A percentile compares a stretch with the other conserved stretches of the same genome.
phyloP scores from a whole-genome alignment of 53 echinoderm and acorn worm genomes.

The Stichopus horrens region DNA sequence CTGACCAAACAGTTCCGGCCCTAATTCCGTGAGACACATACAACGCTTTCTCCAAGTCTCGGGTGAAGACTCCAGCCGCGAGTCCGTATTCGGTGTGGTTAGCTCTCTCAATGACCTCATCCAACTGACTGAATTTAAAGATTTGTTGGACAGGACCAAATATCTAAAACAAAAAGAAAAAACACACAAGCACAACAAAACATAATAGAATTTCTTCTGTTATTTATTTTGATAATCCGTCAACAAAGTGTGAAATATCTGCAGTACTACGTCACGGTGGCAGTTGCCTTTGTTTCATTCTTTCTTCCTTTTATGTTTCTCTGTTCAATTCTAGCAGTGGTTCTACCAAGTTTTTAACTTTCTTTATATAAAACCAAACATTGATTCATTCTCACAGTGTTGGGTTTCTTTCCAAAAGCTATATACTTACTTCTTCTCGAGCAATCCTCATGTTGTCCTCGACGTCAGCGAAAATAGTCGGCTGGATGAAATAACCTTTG shows the following conservation, averaged over 20 bases:
- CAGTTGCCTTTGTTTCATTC: no score
- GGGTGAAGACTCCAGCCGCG: slow-evolving; percentile 84
- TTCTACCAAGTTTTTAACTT: no score
- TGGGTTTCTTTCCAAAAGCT: background rate
- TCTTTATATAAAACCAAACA: background rate
- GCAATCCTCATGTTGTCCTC: slow-evolving; percentile 88
- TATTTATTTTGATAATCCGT: no score
- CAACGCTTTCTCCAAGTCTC: slow-evolving; percentile 83
- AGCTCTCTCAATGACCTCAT: slow-evolving; percentile 78
- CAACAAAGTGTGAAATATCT: no score
- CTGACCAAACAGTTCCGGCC: slow-evolving; percentile 82
- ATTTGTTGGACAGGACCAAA: slow-evolving; percentile 92
- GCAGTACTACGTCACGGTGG: no score
- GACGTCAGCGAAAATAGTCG: slow-evolving; percentile 82
- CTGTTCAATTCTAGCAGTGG: no score
- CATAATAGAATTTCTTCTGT: no score
- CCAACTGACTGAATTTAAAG: slow-evolving; percentile 77
- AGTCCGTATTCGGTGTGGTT: slow-evolving; percentile 82
- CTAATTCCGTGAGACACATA: slow-evolving; percentile 75
- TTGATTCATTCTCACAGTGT: background rate
- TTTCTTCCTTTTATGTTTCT: no score
- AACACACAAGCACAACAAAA: background rate
- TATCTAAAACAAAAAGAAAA: slow-evolving; percentile 51
- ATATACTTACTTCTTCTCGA: slow-evolving; percentile 72
- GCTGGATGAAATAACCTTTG: slow-evolving; percentile 68